Percentiles rank a stretch among this genome's conserved stretches.
phyloP scores from a whole-genome alignment of 2,797 vertebrate genomes.

The Rhinoraja longicauda region DNA sequence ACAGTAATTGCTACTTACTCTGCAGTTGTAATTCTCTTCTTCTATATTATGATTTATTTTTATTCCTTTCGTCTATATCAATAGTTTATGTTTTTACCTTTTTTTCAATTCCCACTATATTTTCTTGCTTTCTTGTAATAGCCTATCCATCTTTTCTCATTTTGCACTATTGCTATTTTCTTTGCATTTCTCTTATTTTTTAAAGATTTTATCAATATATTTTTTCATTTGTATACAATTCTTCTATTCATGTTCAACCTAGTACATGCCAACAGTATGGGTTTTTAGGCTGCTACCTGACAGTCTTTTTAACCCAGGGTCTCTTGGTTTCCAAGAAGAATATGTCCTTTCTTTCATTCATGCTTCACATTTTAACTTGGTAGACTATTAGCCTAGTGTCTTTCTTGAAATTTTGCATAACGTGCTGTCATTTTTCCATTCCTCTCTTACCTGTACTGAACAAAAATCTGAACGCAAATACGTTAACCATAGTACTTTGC shows the following conservation, averaged over 20 bases:
- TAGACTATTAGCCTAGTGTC: not conserved
- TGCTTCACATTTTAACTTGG: not conserved
- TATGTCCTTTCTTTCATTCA: not conserved
- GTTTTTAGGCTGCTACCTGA: conserved; percentile 1
- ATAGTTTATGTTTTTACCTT: not conserved
- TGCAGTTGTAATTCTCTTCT: not conserved
- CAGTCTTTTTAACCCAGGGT: not conserved
- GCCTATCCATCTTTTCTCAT: not conserved
- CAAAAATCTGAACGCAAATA: not conserved
- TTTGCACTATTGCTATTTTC: not conserved
- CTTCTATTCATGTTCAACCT: not conserved
- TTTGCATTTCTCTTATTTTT: not conserved
- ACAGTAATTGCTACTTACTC: not conserved
- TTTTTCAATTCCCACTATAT: not conserved
- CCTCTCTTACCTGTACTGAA: not conserved
- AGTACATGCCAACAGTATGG: not conserved
- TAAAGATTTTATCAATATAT: not conserved
- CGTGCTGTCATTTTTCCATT: not conserved
- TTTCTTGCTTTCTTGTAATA: not conserved
- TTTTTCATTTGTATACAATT: not conserved
- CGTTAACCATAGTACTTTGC: not conserved
- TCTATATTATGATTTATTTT: not conserved
- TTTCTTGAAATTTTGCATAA: not conserved
- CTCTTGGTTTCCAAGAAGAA: not conserved
- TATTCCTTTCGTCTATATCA: not conserved